phyloP scores from a whole-genome alignment of 2,113 vertebrate genomes.

The Sander vitreus region DNA sequence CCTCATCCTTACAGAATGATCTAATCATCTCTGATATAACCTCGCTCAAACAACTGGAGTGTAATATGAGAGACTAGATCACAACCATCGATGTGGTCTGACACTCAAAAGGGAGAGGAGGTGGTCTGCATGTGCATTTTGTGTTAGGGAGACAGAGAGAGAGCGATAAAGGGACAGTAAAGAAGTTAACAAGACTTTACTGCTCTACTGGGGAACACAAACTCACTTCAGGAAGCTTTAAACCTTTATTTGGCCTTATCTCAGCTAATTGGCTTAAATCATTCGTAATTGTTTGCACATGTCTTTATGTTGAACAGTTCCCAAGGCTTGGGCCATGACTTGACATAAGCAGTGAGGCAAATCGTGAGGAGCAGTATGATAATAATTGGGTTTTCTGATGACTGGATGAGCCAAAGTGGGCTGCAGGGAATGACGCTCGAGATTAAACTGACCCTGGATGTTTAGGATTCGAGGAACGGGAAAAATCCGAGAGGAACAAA shows the following conservation, averaged over 20 bases:
- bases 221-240: constrained; percentile 88
- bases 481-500: constrained; percentile 4
- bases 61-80: constrained; percentile 33
- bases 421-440: constrained; percentile 26
- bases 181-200: constrained; percentile 42
- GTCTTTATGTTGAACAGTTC: constrained; percentile 46
- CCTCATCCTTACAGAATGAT: constrained; percentile 60
- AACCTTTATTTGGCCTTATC: constrained; percentile 88
- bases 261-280: constrained; percentile 88
- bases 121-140: neutral
- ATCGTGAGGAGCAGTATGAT: constrained; percentile 42
- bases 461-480: constrained; percentile 2
- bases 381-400: constrained; percentile 63
- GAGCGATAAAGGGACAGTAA: constrained; percentile 23
- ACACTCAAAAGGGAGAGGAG: constrained; percentile 5
- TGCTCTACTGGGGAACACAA: constrained; percentile 37
- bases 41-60: constrained; percentile 60
- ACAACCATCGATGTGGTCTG: constrained; percentile 40
- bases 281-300: constrained; percentile 84
- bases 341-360: constrained; percentile 23
- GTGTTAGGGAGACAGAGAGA: constrained; percentile 20
- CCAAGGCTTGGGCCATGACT: constrained; percentile 33
- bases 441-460: constrained; percentile 34
- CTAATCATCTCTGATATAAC: constrained; percentile 60
- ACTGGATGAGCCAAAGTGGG: constrained; percentile 52